These are phyloP conservation scores for Eulithis testata DNA, from an alignment of 2,888 invertebrate genomes.

Conservation along the genomic window DNA sequence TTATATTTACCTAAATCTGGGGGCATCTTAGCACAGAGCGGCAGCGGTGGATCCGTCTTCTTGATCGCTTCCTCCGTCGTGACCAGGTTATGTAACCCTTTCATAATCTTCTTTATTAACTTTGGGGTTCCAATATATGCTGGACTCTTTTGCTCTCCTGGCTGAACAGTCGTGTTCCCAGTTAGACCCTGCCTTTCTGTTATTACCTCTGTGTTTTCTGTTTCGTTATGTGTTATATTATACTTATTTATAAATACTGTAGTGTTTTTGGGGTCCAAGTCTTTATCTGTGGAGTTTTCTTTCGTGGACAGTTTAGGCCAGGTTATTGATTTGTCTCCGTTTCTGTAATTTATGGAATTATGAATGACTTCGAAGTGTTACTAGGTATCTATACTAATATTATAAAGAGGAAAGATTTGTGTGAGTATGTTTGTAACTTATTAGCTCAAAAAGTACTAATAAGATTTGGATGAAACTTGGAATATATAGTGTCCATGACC, in stretches of 20 bases:
- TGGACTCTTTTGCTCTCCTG: slow-evolving; percentile 8
- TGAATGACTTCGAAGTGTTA: no score
- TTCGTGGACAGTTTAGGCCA: slow-evolving; percentile 56
- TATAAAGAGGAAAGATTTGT: no score
- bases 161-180: slow-evolving; percentile 42
- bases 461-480: no score
- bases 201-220: slow-evolving; percentile 35
- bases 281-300: slow-evolving; percentile 47
- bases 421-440: no score
- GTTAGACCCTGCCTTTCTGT: slow-evolving; percentile 45
- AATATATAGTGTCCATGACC: no score
- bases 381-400: no score
- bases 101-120: slow-evolving; percentile 63
- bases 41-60: slow-evolving; percentile 61
- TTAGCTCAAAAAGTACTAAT: no score
- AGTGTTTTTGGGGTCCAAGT: slow-evolving; percentile 42
- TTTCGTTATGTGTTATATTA: slow-evolving; percentile 42
- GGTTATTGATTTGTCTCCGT: slow-evolving; percentile 54
- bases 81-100: slow-evolving; percentile 59
- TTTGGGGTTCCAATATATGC: slow-evolving; percentile 48
- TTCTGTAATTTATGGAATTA: slow-evolving; percentile 51
- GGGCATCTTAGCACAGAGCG: slow-evolving; percentile 85
- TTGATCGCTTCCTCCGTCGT: slow-evolving; percentile 61
- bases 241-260: slow-evolving; percentile 34
- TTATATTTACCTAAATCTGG: slow-evolving; percentile 85